Evolutionary conservation across 2,797 vertebrate genomes (phyloP).

Genomic region (Rhincodon typus): DNA sequence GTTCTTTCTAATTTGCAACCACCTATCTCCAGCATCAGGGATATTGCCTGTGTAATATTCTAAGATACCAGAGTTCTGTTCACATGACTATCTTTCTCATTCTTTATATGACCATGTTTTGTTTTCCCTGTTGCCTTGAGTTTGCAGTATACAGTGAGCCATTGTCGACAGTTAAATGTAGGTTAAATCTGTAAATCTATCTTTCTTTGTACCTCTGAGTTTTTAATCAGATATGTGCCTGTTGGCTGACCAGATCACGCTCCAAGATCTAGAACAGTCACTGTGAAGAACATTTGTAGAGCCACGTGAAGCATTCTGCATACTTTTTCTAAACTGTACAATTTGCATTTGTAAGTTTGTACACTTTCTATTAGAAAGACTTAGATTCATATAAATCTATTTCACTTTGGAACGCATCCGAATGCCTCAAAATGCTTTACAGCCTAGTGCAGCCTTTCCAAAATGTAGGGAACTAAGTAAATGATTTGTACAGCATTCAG

Average conservation of each 20-base stretch:
- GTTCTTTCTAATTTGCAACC: not conserved
- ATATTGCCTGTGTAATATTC: not conserved
- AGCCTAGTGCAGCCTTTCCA: not conserved
- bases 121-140: not conserved
- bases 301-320: not conserved
- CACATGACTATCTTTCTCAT: not conserved
- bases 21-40: not conserved
- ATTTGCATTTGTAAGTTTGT: not conserved
- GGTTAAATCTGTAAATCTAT: not conserved
- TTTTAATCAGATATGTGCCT: not conserved
- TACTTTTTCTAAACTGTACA: not conserved
- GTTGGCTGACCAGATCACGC: not conserved
- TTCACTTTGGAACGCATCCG: not conserved
- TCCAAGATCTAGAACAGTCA: not conserved
- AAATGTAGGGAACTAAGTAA: not conserved
- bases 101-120: not conserved
- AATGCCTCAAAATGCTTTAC: not conserved
- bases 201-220: not conserved
- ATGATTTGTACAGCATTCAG: not conserved
- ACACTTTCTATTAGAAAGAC: not conserved
- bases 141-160: not conserved
- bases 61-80: not conserved
- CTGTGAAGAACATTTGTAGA: not conserved
- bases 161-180: not conserved
- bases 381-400: not conserved